phyloP scores from a whole-genome alignment of 2,113 vertebrate species.

The Hippocampus zosterae region DNA sequence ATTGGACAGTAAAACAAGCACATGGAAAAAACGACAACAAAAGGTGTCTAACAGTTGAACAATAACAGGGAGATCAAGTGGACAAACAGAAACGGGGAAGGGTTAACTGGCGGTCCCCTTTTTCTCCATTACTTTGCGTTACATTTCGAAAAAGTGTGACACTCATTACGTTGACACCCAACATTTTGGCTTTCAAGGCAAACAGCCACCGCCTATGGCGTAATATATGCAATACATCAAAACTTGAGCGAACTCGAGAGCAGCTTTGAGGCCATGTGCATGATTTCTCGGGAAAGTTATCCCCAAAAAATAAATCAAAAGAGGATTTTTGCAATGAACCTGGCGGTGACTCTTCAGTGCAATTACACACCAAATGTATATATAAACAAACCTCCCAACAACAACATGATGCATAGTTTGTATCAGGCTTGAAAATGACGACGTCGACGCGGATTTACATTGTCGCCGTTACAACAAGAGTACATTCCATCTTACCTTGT shows the following conservation, averaged over 20 bases:
- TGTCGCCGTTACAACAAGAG: slow-evolving; percentile 7
- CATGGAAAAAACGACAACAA: slow-evolving; percentile 7
- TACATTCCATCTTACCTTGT: slow-evolving; percentile 24
- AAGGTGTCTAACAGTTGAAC: not conserved
- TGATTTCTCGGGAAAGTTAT: not conserved
- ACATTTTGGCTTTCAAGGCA: not conserved
- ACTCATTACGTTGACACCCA: not conserved
- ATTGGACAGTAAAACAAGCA: not conserved
- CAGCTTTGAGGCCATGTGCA: not conserved
- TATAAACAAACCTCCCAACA: slow-evolving; percentile 1
- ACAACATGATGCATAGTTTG: not conserved
- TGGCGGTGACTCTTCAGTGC: not conserved
- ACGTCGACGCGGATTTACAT: not conserved
- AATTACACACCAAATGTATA: slow-evolving; percentile 6
- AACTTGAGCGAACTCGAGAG: not conserved
- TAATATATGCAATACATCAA: not conserved
- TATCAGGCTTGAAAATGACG: not conserved
- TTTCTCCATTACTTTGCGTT: not conserved
- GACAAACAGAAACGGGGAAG: not conserved
- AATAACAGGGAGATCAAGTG: not conserved
- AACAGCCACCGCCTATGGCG: not conserved
- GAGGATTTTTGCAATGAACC: not conserved
- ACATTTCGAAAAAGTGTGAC: not conserved
- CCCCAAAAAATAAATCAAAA: slow-evolving; percentile 6
- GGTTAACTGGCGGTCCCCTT: no score